Evolutionary conservation across 2,888 invertebrate genomes (phyloP).

Genomic region (Chymomyza amoena): DNA sequence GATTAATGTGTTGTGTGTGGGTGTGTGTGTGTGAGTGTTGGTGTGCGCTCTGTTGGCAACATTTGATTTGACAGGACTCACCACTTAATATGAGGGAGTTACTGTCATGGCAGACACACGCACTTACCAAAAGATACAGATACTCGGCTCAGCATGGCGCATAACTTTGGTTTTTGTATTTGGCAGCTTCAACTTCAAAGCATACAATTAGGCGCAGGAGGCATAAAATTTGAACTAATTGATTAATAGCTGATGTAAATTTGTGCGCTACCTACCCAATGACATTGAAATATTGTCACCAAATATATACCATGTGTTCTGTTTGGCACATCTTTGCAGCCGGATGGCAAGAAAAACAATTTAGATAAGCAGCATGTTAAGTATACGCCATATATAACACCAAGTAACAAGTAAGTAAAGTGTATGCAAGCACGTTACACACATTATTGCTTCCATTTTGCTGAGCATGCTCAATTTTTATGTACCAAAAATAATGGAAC

Average conservation of each 20-base stretch:
- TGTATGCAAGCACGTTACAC: constrained; percentile 6
- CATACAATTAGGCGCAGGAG: constrained; percentile 55
- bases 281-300: constrained; percentile 64
- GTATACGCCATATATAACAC: constrained; percentile 11
- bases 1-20: constrained; percentile 21
- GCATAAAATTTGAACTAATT: constrained; percentile 53
- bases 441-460: constrained; percentile 21
- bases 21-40: background rate
- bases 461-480: constrained; percentile 29
- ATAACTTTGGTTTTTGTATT: background rate
- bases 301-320: constrained; percentile 11
- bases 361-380: constrained; percentile 61
- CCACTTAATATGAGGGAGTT: background rate
- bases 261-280: constrained; percentile 50
- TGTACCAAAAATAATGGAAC: constrained; percentile 3
- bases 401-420: constrained; percentile 4
- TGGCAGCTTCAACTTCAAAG: constrained; percentile 10
- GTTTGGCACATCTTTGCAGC: too few species aligned
- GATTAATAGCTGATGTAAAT: constrained; percentile 65
- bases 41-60: constrained; percentile 4
- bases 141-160: background rate
- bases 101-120: background rate
- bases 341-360: constrained; percentile 44
- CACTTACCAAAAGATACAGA: background rate
- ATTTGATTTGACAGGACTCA: constrained; percentile 49